Evolutionary conservation across 2,113 vertebrate species (phyloP), one percentile per base, ranked within the genome.

Genomic region (Etheostoma spectabile): DNA sequence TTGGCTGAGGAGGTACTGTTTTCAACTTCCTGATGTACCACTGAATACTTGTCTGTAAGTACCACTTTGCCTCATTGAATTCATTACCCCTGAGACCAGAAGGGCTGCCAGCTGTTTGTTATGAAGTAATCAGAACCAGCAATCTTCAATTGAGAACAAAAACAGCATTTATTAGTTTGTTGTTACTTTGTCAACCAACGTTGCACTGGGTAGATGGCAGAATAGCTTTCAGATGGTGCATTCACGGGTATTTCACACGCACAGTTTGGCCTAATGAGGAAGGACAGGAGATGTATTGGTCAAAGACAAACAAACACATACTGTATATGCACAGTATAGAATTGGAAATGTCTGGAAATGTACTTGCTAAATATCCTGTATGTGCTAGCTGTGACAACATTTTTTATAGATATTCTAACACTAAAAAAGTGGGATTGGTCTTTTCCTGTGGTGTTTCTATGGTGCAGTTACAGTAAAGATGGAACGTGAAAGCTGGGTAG

Each of bases 371-470:
- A 55, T 38, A 21, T 52, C 21, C 42, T 59, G 8, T 4, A 8
- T 59, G 66, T 57, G 11, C 5, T 4, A 24, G 57, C 19, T 11
- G 22, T 5, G 4, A 13, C 12, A 72, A 42, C 6, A 69, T 24
- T 10, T 27, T 16, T 14, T 24, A 15, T 13, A 42, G 21, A 38
- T 21, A 52, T 60, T 72, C 52, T 6, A 56, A 24, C 24, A 65
- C 46, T 33, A 52, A 27, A 60, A 48, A 65, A 3, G 51, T 18
- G 74, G 62, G 30, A 57, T 1, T 61, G 56, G 59, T 56, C 2
- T 71, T 35, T 56, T 38, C 0, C 8, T 71, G 24, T 62, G 15
- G 16, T 79, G 38, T 76, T n/a, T 45, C 68, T 38, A 13, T 80
- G 35, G 42, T 71, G 78, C 30, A 42, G 15, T 35, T 60, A 8